These are phyloP conservation scores for Pithys albifrons DNA, from an alignment of 2,113 vertebrate species.

Conservation along the genomic window DNA sequence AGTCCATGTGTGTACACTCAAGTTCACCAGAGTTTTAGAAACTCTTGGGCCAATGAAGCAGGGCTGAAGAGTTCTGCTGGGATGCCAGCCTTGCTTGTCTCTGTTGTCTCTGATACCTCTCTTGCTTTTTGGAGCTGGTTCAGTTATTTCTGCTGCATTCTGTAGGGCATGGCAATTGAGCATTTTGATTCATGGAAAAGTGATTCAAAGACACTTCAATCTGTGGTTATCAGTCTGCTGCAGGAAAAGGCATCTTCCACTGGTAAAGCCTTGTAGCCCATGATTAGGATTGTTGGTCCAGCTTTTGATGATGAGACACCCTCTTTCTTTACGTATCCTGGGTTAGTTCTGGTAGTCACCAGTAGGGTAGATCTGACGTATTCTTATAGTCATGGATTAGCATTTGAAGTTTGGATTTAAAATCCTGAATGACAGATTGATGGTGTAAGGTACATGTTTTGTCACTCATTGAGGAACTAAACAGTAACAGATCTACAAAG, in stretches of 20 bases:
- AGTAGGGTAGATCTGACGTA: neutral
- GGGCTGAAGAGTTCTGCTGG: neutral
- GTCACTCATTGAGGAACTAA: neutral
- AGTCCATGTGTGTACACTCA: neutral
- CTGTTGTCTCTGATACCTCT: neutral
- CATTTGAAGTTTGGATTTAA: neutral
- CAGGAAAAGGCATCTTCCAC: neutral
- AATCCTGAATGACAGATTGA: neutral
- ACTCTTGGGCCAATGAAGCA: neutral
- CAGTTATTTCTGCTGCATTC: neutral
- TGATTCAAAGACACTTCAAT: neutral
- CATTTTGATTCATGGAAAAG: neutral
- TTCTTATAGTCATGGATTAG: neutral
- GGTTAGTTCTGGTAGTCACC: neutral
- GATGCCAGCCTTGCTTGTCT: neutral
- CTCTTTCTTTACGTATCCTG: neutral
- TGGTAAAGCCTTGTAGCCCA: neutral
- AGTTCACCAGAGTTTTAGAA: neutral
- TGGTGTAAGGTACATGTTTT: neutral
- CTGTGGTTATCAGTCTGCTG: neutral
- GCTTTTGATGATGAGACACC: neutral
- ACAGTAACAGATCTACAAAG: neutral
- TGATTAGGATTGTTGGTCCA: neutral
- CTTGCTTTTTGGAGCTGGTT: neutral
- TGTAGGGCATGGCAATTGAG: neutral